Base-by-base conservation (phyloP, 1,140 invertebrate species). In the Psix sp. region DNA sequence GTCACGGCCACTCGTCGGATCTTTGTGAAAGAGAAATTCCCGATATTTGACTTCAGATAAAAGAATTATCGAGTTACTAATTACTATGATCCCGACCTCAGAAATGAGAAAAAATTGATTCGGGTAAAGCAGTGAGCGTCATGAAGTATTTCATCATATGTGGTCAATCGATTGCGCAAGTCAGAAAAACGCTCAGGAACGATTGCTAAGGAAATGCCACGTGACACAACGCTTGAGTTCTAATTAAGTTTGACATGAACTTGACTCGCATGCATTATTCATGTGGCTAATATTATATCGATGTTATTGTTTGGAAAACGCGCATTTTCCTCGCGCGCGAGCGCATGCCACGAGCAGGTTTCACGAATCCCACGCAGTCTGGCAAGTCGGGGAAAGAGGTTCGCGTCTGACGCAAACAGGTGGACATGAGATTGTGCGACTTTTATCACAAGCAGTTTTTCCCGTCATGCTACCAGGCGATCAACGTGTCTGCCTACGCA, bases 371-470 rank as follows among this genome's bases (percentile, higher is more conserved):
- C 54, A 68, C 65, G 65, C 65, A 68, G 66, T 70, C 66, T 70
- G 39, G 66, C 65, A 7, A 42, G 49, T 33, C 51, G 9, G 42
- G 48, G 51, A 54, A 70, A 70, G 56, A 56, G 33, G 46, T 46
- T 70, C n/a, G n/a, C n/a, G n/a, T n/a, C n/a, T n/a, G n/a, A 54
- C 45, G 42, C 52, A 60, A 74, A 66, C 70, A 74, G 70, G 70
- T 74, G 70, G 70, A 74, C 62, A 33, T 39, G 46, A 56, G 7
- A 7, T 24, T 62, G 38, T 51, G 51, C 57, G 67, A 71, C 46
- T 66, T 60, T 36, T 60, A 56, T 62, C 62, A 54, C 52, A 60
- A 40, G 43, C 43, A 39, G 48, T 54, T 70, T 70, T 70, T 39
- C 56, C 42, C 31, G 66, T 56, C 54, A 60, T 54, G 39, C 54